Percentiles rank a stretch among this genome's conserved stretches.
Conservation (phyloP, 2,888 invertebrate genomes). For the Omphaloscelis lunosa region DNA sequence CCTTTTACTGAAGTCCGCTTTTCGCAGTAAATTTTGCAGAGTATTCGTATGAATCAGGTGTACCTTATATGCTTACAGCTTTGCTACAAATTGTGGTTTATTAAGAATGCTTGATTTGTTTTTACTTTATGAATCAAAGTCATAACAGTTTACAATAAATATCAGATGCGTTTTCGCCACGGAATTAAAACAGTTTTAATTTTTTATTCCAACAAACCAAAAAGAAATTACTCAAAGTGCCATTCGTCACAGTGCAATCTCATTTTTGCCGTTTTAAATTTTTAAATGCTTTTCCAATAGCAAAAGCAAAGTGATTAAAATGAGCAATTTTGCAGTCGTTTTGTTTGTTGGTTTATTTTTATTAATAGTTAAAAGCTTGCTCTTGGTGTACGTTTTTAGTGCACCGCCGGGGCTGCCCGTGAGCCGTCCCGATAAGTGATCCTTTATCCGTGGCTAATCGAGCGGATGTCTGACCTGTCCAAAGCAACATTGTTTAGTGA, state of each 20-base stretch:
- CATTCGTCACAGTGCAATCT: conserved; percentile 77
- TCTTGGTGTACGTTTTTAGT: conserved; percentile 77
- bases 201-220: conserved; percentile 64
- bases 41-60: conserved; percentile 33
- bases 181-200: conserved; percentile 55
- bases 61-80: conserved; percentile 10
- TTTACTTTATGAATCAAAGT: conserved; percentile 10
- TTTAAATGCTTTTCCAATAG: conserved; percentile 77
- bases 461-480: conserved; percentile 74
- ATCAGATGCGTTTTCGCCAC: conserved; percentile 19
- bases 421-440: conserved; percentile 77
- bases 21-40: conserved; percentile 41
- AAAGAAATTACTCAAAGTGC: conserved; percentile 77
- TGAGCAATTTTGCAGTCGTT: conserved; percentile 74
- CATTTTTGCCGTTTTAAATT: conserved; percentile 75
- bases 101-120: background rate
- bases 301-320: conserved; percentile 77
- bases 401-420: conserved; percentile 58
- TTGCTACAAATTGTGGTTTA: conserved; percentile 1
- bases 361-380: conserved; percentile 79
- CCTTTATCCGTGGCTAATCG: conserved; percentile 82
- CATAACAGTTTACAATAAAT: conserved; percentile 22
- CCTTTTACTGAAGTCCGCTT: conserved; percentile 47
- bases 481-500: conserved; percentile 74
- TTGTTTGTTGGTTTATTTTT: conserved; percentile 74